Evolutionary conservation across 2,113 vertebrate species (phyloP).

Genomic region (Lophochroa leadbeateri): DNA sequence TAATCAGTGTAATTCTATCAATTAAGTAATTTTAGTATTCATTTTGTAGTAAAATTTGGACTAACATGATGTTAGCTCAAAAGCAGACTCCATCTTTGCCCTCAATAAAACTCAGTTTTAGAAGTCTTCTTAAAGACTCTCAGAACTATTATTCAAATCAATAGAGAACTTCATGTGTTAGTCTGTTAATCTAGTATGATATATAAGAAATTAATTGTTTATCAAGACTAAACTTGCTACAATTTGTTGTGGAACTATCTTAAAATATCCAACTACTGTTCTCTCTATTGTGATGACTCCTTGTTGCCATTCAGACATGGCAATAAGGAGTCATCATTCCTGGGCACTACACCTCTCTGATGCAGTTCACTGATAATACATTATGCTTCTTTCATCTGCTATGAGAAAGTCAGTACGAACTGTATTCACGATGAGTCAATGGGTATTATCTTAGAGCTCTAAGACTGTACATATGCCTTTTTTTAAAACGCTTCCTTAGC

Average conservation of each 20-base stretch:
- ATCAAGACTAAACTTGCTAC: not conserved
- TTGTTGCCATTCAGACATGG: not conserved
- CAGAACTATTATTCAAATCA: not conserved
- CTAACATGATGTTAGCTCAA: not conserved
- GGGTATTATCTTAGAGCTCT: not conserved
- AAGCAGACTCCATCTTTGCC: not conserved
- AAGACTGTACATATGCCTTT: not conserved
- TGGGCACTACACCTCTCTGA: not conserved
- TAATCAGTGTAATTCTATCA: not conserved
- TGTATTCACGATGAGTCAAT: not conserved
- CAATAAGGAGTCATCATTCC: not conserved
- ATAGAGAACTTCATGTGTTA: not conserved
- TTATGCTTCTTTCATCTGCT: not conserved
- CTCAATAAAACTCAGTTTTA: not conserved
- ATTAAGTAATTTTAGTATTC: not conserved
- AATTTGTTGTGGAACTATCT: not conserved
- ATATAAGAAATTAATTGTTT: not conserved
- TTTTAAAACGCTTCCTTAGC: not conserved
- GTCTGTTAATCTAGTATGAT: not conserved
- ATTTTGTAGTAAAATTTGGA: not conserved
- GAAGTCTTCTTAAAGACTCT: not conserved
- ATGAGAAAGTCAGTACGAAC: not conserved
- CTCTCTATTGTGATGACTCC: not conserved
- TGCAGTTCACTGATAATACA: not conserved
- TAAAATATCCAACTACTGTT: not conserved